These are phyloP conservation scores for Gopherus flavomarginatus DNA, from an alignment of 2,113 vertebrate species.

Conservation along the genomic window DNA sequence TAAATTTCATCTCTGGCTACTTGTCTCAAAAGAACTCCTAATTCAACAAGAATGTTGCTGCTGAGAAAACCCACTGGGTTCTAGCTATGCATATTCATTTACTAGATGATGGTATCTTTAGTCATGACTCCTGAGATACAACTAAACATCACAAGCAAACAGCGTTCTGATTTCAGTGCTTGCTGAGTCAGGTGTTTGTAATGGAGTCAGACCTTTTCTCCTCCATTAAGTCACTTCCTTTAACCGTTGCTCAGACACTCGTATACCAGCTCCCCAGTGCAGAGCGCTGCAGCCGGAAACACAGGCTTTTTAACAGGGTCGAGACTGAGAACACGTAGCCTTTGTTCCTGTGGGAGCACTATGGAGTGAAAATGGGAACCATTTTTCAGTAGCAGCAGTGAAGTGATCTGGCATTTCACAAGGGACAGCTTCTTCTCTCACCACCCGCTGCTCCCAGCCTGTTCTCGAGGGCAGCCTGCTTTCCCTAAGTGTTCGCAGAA, in stretches of 20 bases:
- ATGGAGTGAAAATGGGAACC: neutral
- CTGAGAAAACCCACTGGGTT: neutral
- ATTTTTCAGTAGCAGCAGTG: slow-evolving; percentile 1
- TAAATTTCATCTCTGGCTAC: neutral
- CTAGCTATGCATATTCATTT: neutral
- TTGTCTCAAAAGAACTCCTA: neutral
- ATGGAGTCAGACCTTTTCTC: neutral
- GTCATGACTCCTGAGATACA: neutral
- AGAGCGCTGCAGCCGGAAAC: neutral
- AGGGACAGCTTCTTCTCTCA: slow-evolving; percentile 20
- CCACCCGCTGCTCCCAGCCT: neutral
- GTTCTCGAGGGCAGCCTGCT: neutral
- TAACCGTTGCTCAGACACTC: neutral
- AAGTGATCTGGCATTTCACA: neutral
- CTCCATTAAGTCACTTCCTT: neutral
- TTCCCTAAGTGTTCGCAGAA: neutral
- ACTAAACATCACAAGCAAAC: neutral
- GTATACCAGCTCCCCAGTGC: neutral
- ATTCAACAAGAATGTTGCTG: neutral
- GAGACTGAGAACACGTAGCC: neutral
- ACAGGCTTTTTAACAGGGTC: neutral
- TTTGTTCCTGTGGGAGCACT: neutral
- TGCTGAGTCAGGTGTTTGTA: neutral
- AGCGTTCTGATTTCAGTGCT: neutral
- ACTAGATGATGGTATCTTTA: neutral